Evolutionary conservation across 2,888 invertebrate species (phyloP), one percentile per base, ranked within the genome.

Genomic region (Cataglyphis altisquamis): DNA sequence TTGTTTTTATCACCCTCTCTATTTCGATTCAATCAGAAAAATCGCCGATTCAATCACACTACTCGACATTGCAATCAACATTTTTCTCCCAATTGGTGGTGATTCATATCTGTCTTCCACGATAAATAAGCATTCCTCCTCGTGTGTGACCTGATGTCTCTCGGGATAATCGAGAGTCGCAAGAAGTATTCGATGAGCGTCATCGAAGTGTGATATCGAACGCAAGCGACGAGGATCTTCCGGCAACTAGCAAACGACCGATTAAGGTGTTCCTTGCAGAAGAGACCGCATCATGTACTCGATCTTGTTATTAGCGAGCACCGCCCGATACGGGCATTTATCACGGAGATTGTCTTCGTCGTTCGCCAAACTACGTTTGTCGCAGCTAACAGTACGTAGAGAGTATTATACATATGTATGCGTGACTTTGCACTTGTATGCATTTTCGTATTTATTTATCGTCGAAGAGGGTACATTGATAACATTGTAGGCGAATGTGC

Each of bases 331-430:
- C 68, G 88, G 85, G 64, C 82, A 80, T 29, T 85, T 73, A 41
- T 55, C 84, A 67, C 74, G 82, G 39, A 89, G 89, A 83, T 84
- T 89, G 81, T 88, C 87, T 45, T 95, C 94, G 70, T 95, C 94
- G 68, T 92, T 93, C 3, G 90, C 92, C 18, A 93, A 93, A 64
- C 86, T 94, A 68, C 94, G 94, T 94, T 84, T 94, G 41, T 93
- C 94, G 12, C 93, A 93, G 85, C 94, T 93, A 85, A 90, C 93
- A 84, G 95, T 95, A 94, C 89, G 94, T 94, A 21, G n/a, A 62
- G 70, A 41, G 48, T 52, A 73, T 64, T n/a, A 67, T 21, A 32
- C 6, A 41, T 41, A 12, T 39, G 1, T 39, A n/a, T 36, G 32
- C 45, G 45, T 32, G 21, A 45, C 6, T 78, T 29, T n/a, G 29